A percentile compares a stretch with the other conserved stretches of the same genome.
These are phyloP conservation scores for Cinclus mexicanus DNA, from an alignment of 2,113 vertebrate genomes.

Conservation along the genomic window DNA sequence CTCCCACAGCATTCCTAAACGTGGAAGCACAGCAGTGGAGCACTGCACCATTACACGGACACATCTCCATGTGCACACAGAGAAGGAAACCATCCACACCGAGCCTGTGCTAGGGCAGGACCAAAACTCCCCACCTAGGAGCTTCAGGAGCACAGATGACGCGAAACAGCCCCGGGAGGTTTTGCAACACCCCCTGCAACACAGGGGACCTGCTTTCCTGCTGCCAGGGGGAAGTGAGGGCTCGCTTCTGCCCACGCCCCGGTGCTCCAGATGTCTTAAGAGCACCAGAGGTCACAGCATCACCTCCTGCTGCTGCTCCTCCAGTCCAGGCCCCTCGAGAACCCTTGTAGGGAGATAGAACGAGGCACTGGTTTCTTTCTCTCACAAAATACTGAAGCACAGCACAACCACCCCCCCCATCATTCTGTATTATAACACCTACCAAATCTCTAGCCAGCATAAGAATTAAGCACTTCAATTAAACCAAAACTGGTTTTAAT, in stretches of 20 bases:
- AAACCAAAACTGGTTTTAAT: neutral
- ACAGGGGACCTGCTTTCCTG: neutral
- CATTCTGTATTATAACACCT: neutral
- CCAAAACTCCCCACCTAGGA: neutral
- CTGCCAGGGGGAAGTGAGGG: neutral
- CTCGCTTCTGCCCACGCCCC: neutral
- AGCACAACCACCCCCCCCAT: neutral
- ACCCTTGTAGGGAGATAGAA: neutral
- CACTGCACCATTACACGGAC: neutral
- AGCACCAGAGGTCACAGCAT: neutral
- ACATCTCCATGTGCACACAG: neutral
- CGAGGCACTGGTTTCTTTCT: neutral
- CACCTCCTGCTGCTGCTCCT: neutral
- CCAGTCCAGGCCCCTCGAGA: rapidly evolving
- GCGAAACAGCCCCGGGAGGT: rapidly evolving
- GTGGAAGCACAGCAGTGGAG: rapidly evolving
- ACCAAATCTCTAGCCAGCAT: neutral
- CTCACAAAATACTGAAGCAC: neutral
- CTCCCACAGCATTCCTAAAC: neutral
- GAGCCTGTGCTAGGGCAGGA: neutral
- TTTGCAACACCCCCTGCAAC: neutral
- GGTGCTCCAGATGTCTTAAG: neutral
- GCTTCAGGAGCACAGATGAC: rapidly evolving
- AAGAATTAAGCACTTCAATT: neutral
- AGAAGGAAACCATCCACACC: rapidly evolving